Evolutionary conservation across 2,888 invertebrate species (phyloP).

Genomic region (Caenorhabditis sulstoni): DNA sequence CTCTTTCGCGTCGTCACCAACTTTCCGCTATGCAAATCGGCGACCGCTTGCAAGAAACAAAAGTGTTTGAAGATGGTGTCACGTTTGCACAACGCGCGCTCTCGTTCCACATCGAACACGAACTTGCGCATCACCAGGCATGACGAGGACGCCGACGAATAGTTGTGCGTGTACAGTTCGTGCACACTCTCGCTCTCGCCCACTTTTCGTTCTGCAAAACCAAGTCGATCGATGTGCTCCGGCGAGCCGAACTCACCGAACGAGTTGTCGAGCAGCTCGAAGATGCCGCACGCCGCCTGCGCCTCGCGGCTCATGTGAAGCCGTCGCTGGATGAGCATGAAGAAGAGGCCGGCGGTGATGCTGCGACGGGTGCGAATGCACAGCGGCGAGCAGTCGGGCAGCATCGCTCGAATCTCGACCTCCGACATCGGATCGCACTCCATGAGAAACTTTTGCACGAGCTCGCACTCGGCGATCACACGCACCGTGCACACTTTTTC

Average conservation of each 20-base stretch:
- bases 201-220: slow-evolving; percentile 92
- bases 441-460: slow-evolving; percentile 86
- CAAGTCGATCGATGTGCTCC: background rate
- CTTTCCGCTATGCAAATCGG: slow-evolving; percentile 80
- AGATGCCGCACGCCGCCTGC: slow-evolving; percentile 93
- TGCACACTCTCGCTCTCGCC: slow-evolving; percentile 95
- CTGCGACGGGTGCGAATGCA: slow-evolving; percentile 83
- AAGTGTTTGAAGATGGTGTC: slow-evolving; percentile 87
- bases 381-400: slow-evolving; percentile 87
- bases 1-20: slow-evolving; percentile 83
- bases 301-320: slow-evolving; percentile 86
- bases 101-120: slow-evolving; percentile 81
- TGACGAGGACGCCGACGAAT: slow-evolving; percentile 95
- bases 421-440: slow-evolving; percentile 80
- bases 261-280: slow-evolving; percentile 96
- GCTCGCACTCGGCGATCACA: slow-evolving; percentile 96
- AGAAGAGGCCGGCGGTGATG: slow-evolving; percentile 66
- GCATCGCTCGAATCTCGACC: slow-evolving; percentile 86
- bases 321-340: slow-evolving; percentile 53
- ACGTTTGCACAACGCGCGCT: slow-evolving; percentile 83
- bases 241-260: slow-evolving; percentile 89
- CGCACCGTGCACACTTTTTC: slow-evolving; percentile 98
- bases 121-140: slow-evolving; percentile 87
- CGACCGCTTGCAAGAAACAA: slow-evolving; percentile 81
- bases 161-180: slow-evolving; percentile 98